Evolutionary conservation across 2,113 vertebrate genomes (phyloP).

Genomic region (Narcine bancroftii): DNA sequence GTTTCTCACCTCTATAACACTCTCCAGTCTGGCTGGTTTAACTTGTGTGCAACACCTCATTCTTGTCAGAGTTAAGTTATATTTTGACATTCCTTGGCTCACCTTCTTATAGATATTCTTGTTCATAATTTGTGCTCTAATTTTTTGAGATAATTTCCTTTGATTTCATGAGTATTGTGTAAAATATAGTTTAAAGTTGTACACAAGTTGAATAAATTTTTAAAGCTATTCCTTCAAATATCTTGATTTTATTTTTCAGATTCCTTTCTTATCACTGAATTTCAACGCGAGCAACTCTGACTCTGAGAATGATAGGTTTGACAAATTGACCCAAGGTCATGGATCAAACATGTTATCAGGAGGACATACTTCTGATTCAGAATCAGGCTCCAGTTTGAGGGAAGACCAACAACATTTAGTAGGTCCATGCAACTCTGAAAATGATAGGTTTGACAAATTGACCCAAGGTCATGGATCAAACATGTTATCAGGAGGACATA

Average conservation of each 20-base stretch:
- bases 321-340: neutral
- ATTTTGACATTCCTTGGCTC: too few relatives aligned
- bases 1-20: too few relatives aligned
- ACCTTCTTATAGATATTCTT: too few relatives aligned
- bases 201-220: neutral
- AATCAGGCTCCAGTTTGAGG: neutral
- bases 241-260: neutral
- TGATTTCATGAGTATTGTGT: neutral
- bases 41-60: too few relatives aligned
- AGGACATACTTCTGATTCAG: neutral
- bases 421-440: neutral
- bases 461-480: neutral
- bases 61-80: too few relatives aligned
- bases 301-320: neutral
- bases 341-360: neutral
- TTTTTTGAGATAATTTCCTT: too few relatives aligned
- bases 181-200: too few relatives aligned
- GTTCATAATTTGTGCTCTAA: too few relatives aligned
- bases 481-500: neutral
- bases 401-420: neutral
- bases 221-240: neutral
- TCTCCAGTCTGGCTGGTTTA: too few relatives aligned
- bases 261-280: conserved; percentile 3
- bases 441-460: neutral
- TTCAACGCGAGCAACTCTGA: neutral